Conservation (phyloP, 2,888 invertebrate species). For the Cephus nigrinus region DNA sequence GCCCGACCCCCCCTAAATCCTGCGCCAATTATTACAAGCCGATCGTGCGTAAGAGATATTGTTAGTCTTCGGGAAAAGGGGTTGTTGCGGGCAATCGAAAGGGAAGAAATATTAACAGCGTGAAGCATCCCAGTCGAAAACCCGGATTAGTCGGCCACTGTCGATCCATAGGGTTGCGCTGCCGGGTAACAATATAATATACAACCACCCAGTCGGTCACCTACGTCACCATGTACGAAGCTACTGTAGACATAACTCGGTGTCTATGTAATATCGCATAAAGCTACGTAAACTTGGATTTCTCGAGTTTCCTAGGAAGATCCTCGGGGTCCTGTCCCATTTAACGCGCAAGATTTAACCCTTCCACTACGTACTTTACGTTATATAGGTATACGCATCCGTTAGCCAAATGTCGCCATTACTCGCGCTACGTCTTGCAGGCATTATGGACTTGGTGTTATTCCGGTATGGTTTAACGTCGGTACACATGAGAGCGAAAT, state of each 20-base stretch:
- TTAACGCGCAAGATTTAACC: conserved; percentile 56
- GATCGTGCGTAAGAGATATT: conserved; percentile 64
- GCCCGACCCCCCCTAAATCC: conserved; percentile 25
- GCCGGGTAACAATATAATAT: conserved; percentile 17
- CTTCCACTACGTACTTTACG: conserved; percentile 53
- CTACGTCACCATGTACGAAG: conserved; percentile 11
- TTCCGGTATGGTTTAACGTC: conserved; percentile 52
- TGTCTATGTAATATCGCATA: background rate
- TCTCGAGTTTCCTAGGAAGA: conserved; percentile 53
- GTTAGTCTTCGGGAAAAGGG: conserved; percentile 45
- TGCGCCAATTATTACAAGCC: conserved; percentile 61
- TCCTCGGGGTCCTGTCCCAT: conserved; percentile 45
- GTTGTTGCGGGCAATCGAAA: conserved; percentile 27
- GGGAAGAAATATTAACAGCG: conserved; percentile 22
- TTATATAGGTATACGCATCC: conserved; percentile 22
- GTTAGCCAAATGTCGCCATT: conserved; percentile 12
- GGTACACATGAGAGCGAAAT: conserved; percentile 49
- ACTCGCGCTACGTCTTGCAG: conserved; percentile 22
- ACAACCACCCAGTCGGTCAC: background rate
- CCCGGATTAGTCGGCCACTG: background rate
- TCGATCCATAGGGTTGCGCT: background rate
- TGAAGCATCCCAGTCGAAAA: conserved; percentile 7
- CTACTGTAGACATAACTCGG: conserved; percentile 3
- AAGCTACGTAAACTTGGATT: conserved; percentile 26
- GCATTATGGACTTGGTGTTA: conserved; percentile 52